phyloP scores from a whole-genome alignment of 2,888 invertebrate species.

The Sinohyriopsis cumingii region DNA sequence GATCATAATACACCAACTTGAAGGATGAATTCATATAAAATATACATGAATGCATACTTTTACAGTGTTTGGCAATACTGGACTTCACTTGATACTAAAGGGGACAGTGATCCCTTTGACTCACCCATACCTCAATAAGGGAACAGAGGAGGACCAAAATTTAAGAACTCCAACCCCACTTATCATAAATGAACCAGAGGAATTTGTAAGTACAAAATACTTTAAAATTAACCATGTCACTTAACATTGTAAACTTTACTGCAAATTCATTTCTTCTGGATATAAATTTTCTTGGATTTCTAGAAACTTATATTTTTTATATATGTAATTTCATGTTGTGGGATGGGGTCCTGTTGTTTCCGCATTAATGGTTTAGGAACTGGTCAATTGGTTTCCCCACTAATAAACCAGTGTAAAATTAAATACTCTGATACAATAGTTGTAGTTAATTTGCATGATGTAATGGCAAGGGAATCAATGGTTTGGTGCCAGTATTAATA shows the following conservation, averaged over 20 bases:
- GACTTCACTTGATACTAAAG: slow-evolving; percentile 64
- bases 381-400: too few species aligned
- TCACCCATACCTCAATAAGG: slow-evolving; percentile 49
- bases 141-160: slow-evolving; percentile 33
- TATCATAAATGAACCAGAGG: slow-evolving; percentile 31
- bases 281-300: neutral
- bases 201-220: slow-evolving; percentile 20
- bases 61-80: slow-evolving; percentile 69
- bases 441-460: too few species aligned
- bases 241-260: neutral
- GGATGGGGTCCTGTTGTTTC: too few species aligned
- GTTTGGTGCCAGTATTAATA: too few species aligned
- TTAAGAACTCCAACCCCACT: slow-evolving; percentile 56
- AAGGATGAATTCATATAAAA: too few species aligned
- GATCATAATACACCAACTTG: too few species aligned
- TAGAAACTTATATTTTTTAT: neutral
- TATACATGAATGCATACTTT: slow-evolving; percentile 3
- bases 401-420: too few species aligned
- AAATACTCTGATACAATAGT: too few species aligned
- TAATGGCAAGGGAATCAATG: too few species aligned
- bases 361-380: too few species aligned
- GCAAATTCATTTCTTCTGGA: neutral
- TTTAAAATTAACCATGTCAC: neutral
- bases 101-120: slow-evolving; percentile 62
- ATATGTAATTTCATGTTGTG: neutral